These are phyloP conservation scores for Chrosomus eos DNA, from an alignment of 2,797 vertebrate genomes.

Conservation along the genomic window DNA sequence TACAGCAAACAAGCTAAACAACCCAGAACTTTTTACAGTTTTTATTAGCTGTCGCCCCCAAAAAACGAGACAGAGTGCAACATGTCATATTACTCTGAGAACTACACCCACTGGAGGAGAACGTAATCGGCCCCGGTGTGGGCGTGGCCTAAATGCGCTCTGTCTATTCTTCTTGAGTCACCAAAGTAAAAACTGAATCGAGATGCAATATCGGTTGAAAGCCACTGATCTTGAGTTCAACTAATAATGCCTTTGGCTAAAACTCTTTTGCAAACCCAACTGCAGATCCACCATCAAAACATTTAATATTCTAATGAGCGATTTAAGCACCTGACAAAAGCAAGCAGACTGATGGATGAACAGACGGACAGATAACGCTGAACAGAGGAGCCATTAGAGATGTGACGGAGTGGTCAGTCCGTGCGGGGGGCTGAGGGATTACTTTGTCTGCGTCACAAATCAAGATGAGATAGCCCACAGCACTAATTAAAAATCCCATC, in stretches of 20 bases:
- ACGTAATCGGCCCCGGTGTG: too few species aligned
- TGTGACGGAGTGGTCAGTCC: slow-evolving; percentile 75
- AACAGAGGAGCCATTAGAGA: slow-evolving; percentile 81
- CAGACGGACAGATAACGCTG: slow-evolving; percentile 46
- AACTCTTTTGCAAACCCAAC: slow-evolving; percentile 70
- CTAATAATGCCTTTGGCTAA: slow-evolving; percentile 64
- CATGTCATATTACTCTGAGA: too few species aligned
- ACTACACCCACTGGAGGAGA: too few species aligned
- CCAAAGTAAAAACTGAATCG: neutral
- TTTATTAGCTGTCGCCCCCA: too few species aligned
- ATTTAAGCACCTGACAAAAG: slow-evolving; percentile 79
- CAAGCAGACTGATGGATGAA: slow-evolving; percentile 73
- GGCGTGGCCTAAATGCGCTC: too few species aligned
- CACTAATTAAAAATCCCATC: slow-evolving; percentile 83
- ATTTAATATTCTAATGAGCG: slow-evolving; percentile 77
- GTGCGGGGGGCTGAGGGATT: slow-evolving; percentile 65
- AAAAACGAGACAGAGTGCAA: too few species aligned
- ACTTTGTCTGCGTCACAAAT: slow-evolving; percentile 74
- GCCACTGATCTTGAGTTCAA: neutral
- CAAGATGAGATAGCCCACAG: slow-evolving; percentile 80
- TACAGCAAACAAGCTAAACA: too few species aligned
- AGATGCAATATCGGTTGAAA: neutral
- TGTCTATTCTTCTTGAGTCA: neutral
- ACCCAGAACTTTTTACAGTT: too few species aligned
- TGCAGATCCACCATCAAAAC: slow-evolving; percentile 77